Percentiles rank a stretch among this genome's conserved stretches.
Evolutionary conservation across 2,888 invertebrate genomes (phyloP).

Genomic region (Phortica magna): DNA sequence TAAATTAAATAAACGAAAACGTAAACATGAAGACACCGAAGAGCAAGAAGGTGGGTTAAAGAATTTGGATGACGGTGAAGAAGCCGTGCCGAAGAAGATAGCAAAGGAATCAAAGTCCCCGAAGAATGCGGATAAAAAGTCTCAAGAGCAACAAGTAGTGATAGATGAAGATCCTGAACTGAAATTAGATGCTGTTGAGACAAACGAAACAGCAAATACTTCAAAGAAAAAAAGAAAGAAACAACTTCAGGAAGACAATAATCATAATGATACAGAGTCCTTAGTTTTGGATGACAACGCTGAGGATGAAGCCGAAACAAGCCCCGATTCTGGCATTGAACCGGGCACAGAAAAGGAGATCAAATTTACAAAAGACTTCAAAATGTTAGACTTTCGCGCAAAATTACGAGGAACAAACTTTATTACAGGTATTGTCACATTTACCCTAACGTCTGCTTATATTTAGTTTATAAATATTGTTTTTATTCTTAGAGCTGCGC

Average conservation of each 20-base stretch:
- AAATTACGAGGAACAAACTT: constrained; percentile 80
- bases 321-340: constrained; percentile 65
- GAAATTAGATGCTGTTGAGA: neutral
- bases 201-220: constrained; percentile 14
- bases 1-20: constrained; percentile 68
- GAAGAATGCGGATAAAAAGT: constrained; percentile 49
- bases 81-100: constrained; percentile 65
- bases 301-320: constrained; percentile 48
- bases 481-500: constrained; percentile 79
- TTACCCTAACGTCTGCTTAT: too few species aligned
- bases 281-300: neutral
- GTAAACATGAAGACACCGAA: constrained; percentile 58
- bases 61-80: constrained; percentile 52
- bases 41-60: constrained; percentile 44
- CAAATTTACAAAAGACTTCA: constrained; percentile 78
- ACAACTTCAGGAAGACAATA: neutral
- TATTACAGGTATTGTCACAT: constrained; percentile 79
- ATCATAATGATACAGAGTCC: neutral
- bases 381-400: constrained; percentile 81
- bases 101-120: constrained; percentile 58
- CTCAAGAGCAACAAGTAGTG: neutral
- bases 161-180: neutral
- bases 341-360: constrained; percentile 57
- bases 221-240: neutral
- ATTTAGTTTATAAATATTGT: too few species aligned